Percentiles rank a stretch among this genome's conserved stretches.
These are phyloP conservation scores for Microcebus lehilahytsara DNA, from an alignment of 2,113 vertebrate genomes.

Conservation along the genomic window DNA sequence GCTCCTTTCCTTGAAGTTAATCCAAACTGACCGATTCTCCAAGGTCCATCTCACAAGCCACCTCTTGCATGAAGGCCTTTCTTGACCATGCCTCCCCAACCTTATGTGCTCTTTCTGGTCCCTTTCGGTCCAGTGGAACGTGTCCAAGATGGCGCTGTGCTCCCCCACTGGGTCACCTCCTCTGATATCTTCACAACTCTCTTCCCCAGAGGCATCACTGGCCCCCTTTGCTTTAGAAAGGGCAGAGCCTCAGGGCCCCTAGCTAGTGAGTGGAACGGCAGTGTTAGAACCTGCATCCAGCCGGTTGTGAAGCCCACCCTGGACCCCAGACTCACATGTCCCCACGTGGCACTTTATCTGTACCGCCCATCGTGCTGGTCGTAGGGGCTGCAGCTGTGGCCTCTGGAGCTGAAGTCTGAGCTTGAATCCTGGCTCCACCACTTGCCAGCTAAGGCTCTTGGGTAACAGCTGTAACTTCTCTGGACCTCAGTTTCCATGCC, in stretches of 20 bases:
- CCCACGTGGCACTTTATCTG: not conserved
- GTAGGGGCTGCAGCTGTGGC: not conserved
- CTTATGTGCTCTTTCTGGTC: not conserved
- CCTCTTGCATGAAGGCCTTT: not conserved
- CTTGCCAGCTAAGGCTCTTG: not conserved
- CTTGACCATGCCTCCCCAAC: not conserved
- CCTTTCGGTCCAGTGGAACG: not conserved
- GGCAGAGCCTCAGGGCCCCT: not conserved
- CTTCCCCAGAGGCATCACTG: not conserved
- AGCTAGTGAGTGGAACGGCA: not conserved
- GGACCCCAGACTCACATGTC: not conserved
- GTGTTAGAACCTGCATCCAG: not conserved
- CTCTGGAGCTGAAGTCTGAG: not conserved
- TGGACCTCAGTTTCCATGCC: not conserved
- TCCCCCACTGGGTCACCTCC: not conserved
- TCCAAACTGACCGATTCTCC: not conserved
- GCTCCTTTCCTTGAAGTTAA: not conserved
- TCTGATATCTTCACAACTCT: not conserved
- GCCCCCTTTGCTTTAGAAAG: not conserved
- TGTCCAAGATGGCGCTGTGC: not conserved
- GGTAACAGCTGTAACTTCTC: not conserved
- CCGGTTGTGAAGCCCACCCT: not conserved
- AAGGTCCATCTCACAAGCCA: not conserved
- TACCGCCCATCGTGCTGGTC: accelerated
- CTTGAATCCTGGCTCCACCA: not conserved